Evolutionary conservation across 2,888 invertebrate genomes (phyloP).

Genomic region (Octodonta nipae): DNA sequence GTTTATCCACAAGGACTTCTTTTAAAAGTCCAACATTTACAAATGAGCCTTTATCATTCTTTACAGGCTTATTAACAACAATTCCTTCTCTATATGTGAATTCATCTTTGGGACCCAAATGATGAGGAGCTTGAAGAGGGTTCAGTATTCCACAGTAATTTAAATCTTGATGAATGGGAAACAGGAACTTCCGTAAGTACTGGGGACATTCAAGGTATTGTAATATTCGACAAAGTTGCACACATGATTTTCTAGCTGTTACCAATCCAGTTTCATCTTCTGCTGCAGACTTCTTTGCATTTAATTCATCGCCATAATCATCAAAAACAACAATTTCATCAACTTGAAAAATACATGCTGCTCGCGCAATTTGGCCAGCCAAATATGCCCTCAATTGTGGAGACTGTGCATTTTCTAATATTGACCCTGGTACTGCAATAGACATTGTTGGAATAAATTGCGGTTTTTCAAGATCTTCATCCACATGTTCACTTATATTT

Average conservation of each 20-base stretch:
- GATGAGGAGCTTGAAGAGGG: slow-evolving; percentile 91
- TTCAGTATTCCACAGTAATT: slow-evolving; percentile 78
- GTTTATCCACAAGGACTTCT: slow-evolving; percentile 69
- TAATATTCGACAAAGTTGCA: slow-evolving; percentile 77
- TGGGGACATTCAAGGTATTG: slow-evolving; percentile 97
- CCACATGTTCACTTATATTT: slow-evolving; percentile 6
- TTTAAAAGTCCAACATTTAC: slow-evolving; percentile 75
- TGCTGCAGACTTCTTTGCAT: slow-evolving; percentile 47
- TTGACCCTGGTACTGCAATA: slow-evolving; percentile 92
- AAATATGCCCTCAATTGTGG: slow-evolving; percentile 78
- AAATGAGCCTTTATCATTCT: slow-evolving; percentile 60
- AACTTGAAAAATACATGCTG: slow-evolving; percentile 83
- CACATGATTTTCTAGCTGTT: slow-evolving; percentile 52
- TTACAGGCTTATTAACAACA: slow-evolving; percentile 61
- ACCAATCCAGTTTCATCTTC: slow-evolving; percentile 42
- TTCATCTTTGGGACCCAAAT: slow-evolving; percentile 64
- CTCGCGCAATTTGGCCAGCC: slow-evolving; percentile 90
- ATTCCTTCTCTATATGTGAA: slow-evolving; percentile 56
- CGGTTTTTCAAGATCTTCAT: slow-evolving; percentile 23
- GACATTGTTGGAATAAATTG: slow-evolving; percentile 52
- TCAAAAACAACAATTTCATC: slow-evolving; percentile 80
- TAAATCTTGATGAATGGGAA: slow-evolving; percentile 81
- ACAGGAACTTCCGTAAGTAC: slow-evolving; percentile 85
- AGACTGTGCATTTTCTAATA: slow-evolving; percentile 91
- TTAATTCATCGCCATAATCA: slow-evolving; percentile 54